Evolutionary conservation across 2,113 vertebrate genomes (phyloP), one percentile per base, ranked within the genome.

Genomic region (Stomatorhinus ivindoensis): DNA sequence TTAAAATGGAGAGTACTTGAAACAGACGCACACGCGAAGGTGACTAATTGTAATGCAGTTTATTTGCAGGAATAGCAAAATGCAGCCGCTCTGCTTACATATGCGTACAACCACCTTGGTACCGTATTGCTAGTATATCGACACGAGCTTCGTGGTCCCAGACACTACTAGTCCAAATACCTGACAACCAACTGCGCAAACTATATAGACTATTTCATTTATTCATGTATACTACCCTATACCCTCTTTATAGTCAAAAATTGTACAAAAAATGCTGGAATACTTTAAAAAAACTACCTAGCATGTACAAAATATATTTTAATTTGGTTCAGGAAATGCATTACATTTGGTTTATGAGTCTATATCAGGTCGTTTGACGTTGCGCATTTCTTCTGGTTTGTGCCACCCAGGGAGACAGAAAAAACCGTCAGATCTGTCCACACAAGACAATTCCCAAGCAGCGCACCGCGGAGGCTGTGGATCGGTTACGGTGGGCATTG

Each of bases 401-500:
- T 76, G 69, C 44, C 46, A 27, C 31, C 47, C 44, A 24, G n/a
- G 55, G 35, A 4, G 73, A 80, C 15, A 80, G 35, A 39, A 19
- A 86, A 39, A 51, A 86, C 1, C 19, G 8, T 5, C 24, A 24
- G 19, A 2, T 27, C n/a, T 53, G n/a, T 24, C 46, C 27, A 27
- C 27, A 31, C 44, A 48, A 85, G 50, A 55, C 27, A 87, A 35
- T 86, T 47, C 3, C 47, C 24, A 86, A 46, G 6, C 44, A 53
- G 48, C 48, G 10, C 86, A 85, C 90, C 90, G 92, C 90, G 91
- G 89, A 86, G 91, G 89, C 89, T 89, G 87, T 58, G 83, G 90
- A 88, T 91, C 53, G 88, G 91, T 87, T 73, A 89, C 69, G 61
- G 86, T 76, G 87, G 65, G 51, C 89, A 58, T 91, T 83, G 89